Percentiles rank a stretch among this genome's conserved stretches.
Evolutionary conservation across 2,113 vertebrate species (phyloP).

Genomic region (Oncorhynchus mykiss): DNA sequence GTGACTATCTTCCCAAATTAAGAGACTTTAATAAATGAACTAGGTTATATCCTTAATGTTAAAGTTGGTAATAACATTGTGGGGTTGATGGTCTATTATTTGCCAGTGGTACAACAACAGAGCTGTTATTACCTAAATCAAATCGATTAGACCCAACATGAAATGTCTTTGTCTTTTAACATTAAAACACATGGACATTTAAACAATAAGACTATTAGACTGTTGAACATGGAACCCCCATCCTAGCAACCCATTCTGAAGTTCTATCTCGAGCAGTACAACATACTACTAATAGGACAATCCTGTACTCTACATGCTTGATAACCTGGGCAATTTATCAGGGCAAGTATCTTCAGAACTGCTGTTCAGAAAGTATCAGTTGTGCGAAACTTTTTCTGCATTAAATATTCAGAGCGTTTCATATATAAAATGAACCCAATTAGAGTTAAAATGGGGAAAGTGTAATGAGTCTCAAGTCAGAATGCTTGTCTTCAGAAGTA

Average conservation of each 20-base stretch:
- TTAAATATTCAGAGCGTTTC: slow-evolving; percentile 81
- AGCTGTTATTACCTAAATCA: not conserved
- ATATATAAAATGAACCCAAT: slow-evolving; percentile 81
- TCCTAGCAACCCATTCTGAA: slow-evolving; percentile 10
- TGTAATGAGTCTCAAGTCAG: slow-evolving; percentile 75
- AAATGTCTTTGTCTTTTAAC: not conserved
- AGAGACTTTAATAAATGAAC: too few species aligned
- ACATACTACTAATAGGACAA: slow-evolving; percentile 70
- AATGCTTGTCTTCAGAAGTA: slow-evolving; percentile 74
- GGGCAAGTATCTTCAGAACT: slow-evolving; percentile 54
- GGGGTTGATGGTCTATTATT: slow-evolving; percentile 11
- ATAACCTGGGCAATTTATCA: slow-evolving; percentile 62
- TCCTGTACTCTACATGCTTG: not conserved
- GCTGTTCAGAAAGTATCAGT: slow-evolving; percentile 62
- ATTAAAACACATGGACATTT: too few species aligned
- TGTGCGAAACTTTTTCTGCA: slow-evolving; percentile 71
- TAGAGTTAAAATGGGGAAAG: slow-evolving; percentile 74
- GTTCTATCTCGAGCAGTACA: not conserved
- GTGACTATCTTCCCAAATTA: slow-evolving; percentile 34
- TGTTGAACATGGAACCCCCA: slow-evolving; percentile 5
- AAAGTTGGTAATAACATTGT: too few species aligned
- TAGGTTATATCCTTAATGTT: too few species aligned
- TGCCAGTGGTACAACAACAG: slow-evolving; percentile 8
- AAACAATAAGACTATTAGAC: too few species aligned
- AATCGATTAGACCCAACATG: not conserved